phyloP scores from a whole-genome alignment of 2,888 invertebrate genomes.

The Agrotis clavis region DNA sequence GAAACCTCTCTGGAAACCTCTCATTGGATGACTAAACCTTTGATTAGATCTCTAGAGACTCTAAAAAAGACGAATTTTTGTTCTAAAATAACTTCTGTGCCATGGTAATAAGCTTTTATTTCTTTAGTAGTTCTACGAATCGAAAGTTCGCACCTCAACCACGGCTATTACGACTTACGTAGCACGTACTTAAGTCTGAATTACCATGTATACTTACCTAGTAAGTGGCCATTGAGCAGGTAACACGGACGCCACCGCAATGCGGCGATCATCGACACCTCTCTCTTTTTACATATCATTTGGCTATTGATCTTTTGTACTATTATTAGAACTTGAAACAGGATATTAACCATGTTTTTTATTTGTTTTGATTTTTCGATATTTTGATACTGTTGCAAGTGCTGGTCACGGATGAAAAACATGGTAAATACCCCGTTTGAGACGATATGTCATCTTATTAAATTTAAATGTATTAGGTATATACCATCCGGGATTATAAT shows the following conservation, averaged over 20 bases:
- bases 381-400: too few relatives aligned
- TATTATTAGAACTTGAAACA: too few relatives aligned
- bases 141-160: not conserved
- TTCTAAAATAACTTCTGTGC: not conserved
- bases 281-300: conserved; percentile 46
- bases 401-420: too few relatives aligned
- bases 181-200: conserved; percentile 17
- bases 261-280: conserved; percentile 50
- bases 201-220: conserved; percentile 6
- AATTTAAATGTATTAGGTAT: too few relatives aligned
- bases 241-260: conserved; percentile 37
- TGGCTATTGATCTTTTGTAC: conserved; percentile 48
- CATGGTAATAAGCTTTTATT: not conserved
- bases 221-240: conserved; percentile 1
- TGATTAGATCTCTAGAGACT: too few relatives aligned
- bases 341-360: too few relatives aligned
- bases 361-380: too few relatives aligned
- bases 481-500: too few relatives aligned
- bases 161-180: conserved; percentile 1
- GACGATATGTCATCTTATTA: too few relatives aligned
- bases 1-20: too few relatives aligned
- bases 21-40: too few relatives aligned
- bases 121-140: conserved; percentile 1
- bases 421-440: too few relatives aligned
- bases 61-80: not conserved